Base-by-base conservation (phyloP, 2,888 invertebrate genomes). In the Cephalotes varians region DNA sequence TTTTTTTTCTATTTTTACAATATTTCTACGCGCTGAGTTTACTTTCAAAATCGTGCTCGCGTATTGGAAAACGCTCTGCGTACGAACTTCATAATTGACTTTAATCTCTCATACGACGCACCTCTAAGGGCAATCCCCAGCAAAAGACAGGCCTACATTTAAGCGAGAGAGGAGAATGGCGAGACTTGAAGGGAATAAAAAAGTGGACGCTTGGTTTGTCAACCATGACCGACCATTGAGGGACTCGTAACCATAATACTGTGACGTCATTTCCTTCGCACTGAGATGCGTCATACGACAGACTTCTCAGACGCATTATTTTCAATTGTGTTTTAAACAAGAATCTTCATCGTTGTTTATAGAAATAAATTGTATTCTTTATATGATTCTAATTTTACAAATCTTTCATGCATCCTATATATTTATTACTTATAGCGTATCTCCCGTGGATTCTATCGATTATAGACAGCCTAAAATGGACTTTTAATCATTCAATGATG, bases 131-230 rank as follows among this genome's bases (percentile, higher is more conserved):
- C 62, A 56, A 71, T 56, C 72, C 77, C 51, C 40, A 25, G 56
- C 64, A 80, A 62, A 82, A 83, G 76, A 34, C 25, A 64, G 37
- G 6, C 65, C 77, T 60, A 84, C 54, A 84, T 82, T 82, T 64
- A 65, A 81, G 82, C 73, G 67, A 64, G 74, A 64, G 47, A 88
- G n/a, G n/a, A 72, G 88, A 82, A 56, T 65, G 65, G 67, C 25
- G 80, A 82, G 88, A 87, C 90, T 90, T 81, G 85, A 87, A 87
- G 79, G 85, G 89, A 79, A 86, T 86, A 88, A 82, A 77, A 86
- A 79, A 84, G 91, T 89, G 85, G 91, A 92, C 93, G 94, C 94
- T 92, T 94, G 94, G 92, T 90, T 91, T 93, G 91, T 92, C 94
- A 94, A 93, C 92, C 93, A 93, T 91, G 91, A 93, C 92, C 90